Percentiles rank a stretch among this genome's conserved stretches.
Conservation (phyloP, 2,113 vertebrate species). For the Heteronetta atricapilla region DNA sequence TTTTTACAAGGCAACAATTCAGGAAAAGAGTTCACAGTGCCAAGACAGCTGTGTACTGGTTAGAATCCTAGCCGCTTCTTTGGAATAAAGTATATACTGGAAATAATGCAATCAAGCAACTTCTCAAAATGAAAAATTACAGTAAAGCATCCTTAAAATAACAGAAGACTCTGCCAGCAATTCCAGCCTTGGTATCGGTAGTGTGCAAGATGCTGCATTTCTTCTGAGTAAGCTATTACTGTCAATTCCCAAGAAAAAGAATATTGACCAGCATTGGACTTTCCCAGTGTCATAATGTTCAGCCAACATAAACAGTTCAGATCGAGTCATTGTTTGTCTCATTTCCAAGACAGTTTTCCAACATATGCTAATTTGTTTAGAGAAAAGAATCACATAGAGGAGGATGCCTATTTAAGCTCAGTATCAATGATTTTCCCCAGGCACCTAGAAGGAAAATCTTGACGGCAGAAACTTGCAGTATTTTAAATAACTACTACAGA, state of each 20-base stretch:
- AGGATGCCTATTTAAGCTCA: constrained; percentile 2
- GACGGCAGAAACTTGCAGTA: background rate
- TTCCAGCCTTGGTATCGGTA: constrained; percentile 6
- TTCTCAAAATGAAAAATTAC: constrained; percentile 46
- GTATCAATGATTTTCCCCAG: constrained; percentile 31
- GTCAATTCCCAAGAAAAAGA: constrained; percentile 39
- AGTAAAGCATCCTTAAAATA: constrained; percentile 49
- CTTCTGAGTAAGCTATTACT: constrained; percentile 40
- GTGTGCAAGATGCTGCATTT: constrained; percentile 26
- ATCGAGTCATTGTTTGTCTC: constrained; percentile 1
- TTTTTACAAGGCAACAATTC: constrained; percentile 70
- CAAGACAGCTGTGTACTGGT: constrained; percentile 64
- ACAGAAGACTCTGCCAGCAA: constrained; percentile 21
- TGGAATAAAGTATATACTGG: constrained; percentile 44
- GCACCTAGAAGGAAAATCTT: constrained; percentile 15
- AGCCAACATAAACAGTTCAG: constrained; percentile 39
- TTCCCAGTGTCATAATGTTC: constrained; percentile 51
- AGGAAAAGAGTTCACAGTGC: constrained; percentile 19
- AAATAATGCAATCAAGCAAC: constrained; percentile 52
- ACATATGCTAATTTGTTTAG: constrained; percentile 38
- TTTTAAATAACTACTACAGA: constrained; percentile 16
- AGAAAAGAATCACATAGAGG: constrained; percentile 10
- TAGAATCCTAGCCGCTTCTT: constrained; percentile 52
- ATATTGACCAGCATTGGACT: constrained; percentile 16
- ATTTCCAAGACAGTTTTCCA: constrained; percentile 53